Percentiles rank a stretch among this genome's conserved stretches.
Evolutionary conservation across 2,113 vertebrate species (phyloP).

Genomic region (Nasalis larvatus): DNA sequence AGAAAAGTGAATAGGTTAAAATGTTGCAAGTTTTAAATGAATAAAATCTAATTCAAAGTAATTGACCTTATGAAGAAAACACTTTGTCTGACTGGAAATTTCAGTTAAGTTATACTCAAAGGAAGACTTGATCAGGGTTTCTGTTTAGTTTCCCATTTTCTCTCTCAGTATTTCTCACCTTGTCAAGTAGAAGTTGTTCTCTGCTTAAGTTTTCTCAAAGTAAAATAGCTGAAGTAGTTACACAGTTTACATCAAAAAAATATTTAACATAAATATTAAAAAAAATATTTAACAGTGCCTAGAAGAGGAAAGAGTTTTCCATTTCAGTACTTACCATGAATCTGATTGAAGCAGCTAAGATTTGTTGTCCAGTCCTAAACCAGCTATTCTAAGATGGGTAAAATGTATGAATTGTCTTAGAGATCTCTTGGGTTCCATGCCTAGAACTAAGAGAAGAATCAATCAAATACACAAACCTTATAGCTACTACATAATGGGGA

Average conservation of each 20-base stretch:
- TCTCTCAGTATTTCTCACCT: not conserved
- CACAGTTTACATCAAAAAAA: not conserved
- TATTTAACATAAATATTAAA: not conserved
- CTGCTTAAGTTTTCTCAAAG: not conserved
- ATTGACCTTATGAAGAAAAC: not conserved
- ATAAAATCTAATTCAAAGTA: not conserved
- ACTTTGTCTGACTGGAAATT: not conserved
- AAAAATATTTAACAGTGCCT: not conserved
- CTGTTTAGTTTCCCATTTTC: not conserved
- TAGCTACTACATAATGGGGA: not conserved
- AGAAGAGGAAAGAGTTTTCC: not conserved
- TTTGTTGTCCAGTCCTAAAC: not conserved
- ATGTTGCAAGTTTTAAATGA: not conserved
- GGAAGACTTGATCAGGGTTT: not conserved
- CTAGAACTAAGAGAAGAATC: not conserved
- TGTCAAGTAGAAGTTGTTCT: not conserved
- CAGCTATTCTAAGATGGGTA: not conserved
- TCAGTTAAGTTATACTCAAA: not conserved
- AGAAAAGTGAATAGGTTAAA: not conserved
- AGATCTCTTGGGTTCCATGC: not conserved
- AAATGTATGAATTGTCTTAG: not conserved
- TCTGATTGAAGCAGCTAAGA: not conserved
- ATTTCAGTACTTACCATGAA: not conserved
- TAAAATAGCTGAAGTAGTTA: not conserved
- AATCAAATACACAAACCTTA: not conserved